Conservation (phyloP, 2,797 vertebrate species). For the Sternarchorhynchus goeldii region DNA sequence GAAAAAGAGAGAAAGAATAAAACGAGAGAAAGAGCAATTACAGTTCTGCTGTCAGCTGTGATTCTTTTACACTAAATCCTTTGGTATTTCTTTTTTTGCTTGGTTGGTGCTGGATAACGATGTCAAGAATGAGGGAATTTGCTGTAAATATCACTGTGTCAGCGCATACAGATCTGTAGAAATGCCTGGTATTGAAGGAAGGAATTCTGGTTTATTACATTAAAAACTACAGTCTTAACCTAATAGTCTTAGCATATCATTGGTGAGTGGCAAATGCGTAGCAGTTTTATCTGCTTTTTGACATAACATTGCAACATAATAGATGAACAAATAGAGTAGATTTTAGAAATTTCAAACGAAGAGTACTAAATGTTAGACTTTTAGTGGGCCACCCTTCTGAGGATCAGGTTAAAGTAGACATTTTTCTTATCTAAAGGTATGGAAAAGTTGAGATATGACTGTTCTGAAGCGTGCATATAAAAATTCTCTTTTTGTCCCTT, state of each 20-base stretch:
- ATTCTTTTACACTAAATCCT: slow-evolving; percentile 30
- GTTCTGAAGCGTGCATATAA: slow-evolving; percentile 2
- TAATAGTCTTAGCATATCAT: not conserved
- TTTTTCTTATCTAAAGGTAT: not conserved
- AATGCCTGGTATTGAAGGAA: not conserved
- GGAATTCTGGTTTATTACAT: not conserved
- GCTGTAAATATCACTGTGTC: not conserved
- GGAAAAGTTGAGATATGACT: not conserved
- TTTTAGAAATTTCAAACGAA: not conserved
- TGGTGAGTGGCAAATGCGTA: not conserved
- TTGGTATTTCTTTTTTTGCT: slow-evolving; percentile 3
- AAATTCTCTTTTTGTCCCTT: slow-evolving; percentile 25
- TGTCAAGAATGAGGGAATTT: not conserved
- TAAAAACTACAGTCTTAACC: not conserved
- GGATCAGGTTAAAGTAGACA: slow-evolving; percentile 2
- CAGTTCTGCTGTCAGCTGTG: slow-evolving; percentile 3
- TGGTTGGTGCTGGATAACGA: slow-evolving; percentile 8
- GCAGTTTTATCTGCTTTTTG: not conserved
- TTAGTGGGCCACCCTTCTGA: not conserved
- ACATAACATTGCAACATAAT: not conserved
- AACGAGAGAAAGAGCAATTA: slow-evolving; percentile 22
- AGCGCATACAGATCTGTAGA: not conserved
- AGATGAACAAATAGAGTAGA: not conserved
- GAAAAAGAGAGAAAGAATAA: slow-evolving; percentile 46
- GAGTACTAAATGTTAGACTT: not conserved